Conservation (phyloP, 2,113 vertebrate genomes). For the Phyllostomus hastatus region DNA sequence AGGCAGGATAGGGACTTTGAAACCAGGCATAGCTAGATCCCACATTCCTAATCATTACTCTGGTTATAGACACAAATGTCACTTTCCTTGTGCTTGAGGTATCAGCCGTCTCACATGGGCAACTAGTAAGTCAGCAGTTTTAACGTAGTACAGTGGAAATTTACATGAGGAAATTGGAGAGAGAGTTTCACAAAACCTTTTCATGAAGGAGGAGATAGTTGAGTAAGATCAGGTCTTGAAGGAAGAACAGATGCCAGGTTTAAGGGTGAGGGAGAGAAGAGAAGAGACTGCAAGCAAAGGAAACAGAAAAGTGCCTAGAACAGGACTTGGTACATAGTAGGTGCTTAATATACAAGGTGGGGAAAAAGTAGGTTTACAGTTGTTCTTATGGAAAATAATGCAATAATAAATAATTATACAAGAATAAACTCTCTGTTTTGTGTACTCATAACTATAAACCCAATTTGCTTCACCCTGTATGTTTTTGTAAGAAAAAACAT, state of each 20-base stretch:
- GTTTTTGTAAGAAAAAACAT: not conserved
- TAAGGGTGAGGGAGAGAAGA: not conserved
- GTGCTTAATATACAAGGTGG: not conserved
- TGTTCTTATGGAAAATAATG: not conserved
- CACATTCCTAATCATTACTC: not conserved
- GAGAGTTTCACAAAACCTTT: not conserved
- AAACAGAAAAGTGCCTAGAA: not conserved
- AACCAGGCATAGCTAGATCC: not conserved
- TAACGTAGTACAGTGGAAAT: not conserved
- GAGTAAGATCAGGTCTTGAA: not conserved
- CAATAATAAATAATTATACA: not conserved
- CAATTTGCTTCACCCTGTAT: not conserved
- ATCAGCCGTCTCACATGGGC: not conserved
- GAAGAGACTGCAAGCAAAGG: not conserved
- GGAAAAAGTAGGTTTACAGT: not conserved
- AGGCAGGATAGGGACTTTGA: not conserved
- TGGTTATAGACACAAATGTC: conserved; percentile 1
- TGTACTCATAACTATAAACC: not conserved
- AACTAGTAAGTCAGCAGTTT: not conserved
- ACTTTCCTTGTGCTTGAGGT: not conserved
- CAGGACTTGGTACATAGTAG: not conserved
- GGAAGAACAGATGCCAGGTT: not conserved
- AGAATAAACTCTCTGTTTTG: not conserved
- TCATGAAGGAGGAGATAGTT: not conserved
- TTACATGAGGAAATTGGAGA: not conserved